Conservation (phyloP, 2,113 vertebrate genomes). For the Lamprotornis superbus region DNA sequence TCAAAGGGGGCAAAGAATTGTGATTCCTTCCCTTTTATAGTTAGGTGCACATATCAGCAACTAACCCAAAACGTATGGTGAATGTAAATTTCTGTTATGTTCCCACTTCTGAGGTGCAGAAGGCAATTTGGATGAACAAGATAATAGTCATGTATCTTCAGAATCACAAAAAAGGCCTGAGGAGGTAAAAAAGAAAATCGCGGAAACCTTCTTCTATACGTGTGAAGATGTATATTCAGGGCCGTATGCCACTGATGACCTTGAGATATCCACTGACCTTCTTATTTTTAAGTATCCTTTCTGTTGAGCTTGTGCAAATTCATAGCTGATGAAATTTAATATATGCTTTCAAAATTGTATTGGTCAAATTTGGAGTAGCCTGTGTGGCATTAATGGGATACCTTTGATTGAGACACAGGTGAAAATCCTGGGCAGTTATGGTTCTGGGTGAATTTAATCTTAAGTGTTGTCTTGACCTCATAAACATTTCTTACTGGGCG, state of each 20-base stretch:
- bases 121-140: not conserved
- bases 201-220: constrained; percentile 76
- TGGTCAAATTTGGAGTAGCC: not conserved
- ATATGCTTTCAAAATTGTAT: not conserved
- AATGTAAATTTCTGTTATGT: not conserved
- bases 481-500: not conserved
- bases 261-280: constrained; percentile 78
- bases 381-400: not conserved
- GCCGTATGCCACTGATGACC: constrained; percentile 75
- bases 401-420: not conserved
- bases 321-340: not conserved
- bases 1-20: not conserved
- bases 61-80: not conserved
- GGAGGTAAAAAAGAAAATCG: constrained; percentile 57
- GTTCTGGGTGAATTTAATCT: not conserved
- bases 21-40: not conserved
- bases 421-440: not conserved
- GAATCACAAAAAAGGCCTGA: not conserved
- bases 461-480: not conserved
- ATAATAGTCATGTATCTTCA: not conserved
- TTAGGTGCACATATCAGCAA: not conserved
- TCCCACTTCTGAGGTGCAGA: constrained; percentile 5
- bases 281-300: constrained; percentile 88
- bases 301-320: not conserved
- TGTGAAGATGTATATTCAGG: constrained; percentile 76